Evolutionary conservation across 2,113 vertebrate genomes (phyloP).

Genomic region (Catharus minimus): DNA sequence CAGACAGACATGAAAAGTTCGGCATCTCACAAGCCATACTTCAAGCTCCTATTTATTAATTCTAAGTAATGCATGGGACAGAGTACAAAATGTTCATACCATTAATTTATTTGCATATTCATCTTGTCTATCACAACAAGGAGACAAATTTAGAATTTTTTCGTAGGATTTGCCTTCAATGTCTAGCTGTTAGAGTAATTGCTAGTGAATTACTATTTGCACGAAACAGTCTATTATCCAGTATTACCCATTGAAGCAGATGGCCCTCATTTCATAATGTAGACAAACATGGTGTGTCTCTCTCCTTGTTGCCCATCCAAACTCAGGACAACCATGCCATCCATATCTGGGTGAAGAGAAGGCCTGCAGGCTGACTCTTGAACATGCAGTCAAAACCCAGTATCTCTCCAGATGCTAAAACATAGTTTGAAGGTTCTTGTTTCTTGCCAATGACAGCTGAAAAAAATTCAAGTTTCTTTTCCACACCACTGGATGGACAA

Average conservation of each 20-base stretch:
- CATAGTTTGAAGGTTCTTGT: background rate
- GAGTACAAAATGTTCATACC: slow-evolving; percentile 16
- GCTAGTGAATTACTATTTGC: background rate
- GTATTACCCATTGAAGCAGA: background rate
- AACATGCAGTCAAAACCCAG: background rate
- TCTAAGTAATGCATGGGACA: background rate
- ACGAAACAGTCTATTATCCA: background rate
- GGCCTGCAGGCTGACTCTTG: accelerated
- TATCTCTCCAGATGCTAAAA: background rate
- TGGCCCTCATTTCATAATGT: background rate
- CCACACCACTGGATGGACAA: background rate
- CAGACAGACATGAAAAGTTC: background rate
- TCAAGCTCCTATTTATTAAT: background rate
- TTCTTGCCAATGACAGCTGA: background rate
- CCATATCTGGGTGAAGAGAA: background rate
- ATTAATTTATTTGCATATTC: slow-evolving; percentile 27
- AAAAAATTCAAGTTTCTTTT: background rate
- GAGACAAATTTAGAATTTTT: slow-evolving; percentile 21
- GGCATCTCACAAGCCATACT: background rate
- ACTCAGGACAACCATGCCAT: background rate
- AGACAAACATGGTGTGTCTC: background rate
- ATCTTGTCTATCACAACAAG: slow-evolving; percentile 14
- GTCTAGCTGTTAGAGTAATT: slow-evolving; percentile 1
- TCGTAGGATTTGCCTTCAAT: background rate
- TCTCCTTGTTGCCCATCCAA: background rate